These are phyloP conservation scores for Phrynosoma platyrhinos DNA, from an alignment of 2,113 vertebrate species.

Conservation along the genomic window DNA sequence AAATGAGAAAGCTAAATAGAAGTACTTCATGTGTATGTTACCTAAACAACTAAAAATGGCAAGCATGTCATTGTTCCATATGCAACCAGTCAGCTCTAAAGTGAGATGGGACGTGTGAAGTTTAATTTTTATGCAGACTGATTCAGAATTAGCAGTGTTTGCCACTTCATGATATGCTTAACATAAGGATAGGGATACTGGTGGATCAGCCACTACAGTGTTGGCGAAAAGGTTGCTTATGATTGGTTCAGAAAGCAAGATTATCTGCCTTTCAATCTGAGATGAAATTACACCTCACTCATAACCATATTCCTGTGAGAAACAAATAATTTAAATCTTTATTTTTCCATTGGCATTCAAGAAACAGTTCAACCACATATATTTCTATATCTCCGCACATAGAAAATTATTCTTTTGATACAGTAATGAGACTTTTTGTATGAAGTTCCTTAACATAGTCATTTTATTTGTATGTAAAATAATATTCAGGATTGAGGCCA, in stretches of 20 bases:
- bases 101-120: background rate
- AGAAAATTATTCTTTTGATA: constrained; percentile 29
- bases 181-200: background rate
- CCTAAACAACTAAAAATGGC: background rate
- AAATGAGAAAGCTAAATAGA: too few relatives aligned
- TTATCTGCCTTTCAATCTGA: background rate
- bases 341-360: background rate
- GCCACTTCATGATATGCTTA: background rate
- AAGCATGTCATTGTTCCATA: background rate
- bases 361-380: background rate
- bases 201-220: background rate
- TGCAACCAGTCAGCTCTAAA: background rate
- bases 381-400: constrained; percentile 15
- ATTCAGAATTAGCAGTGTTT: background rate
- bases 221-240: background rate
- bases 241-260: background rate
- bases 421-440: constrained; percentile 23
- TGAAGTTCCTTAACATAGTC: constrained; percentile 9
- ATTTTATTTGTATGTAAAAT: constrained; percentile 18
- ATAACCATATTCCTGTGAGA: constrained; percentile 54
- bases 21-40: too few relatives aligned
- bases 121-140: background rate
- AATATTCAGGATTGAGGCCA: constrained; percentile 15
- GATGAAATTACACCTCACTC: constrained; percentile 47
- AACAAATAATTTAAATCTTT: constrained; percentile 24